Base-by-base conservation (phyloP, 2,888 invertebrate genomes). In the Sarcophaga variegata region DNA sequence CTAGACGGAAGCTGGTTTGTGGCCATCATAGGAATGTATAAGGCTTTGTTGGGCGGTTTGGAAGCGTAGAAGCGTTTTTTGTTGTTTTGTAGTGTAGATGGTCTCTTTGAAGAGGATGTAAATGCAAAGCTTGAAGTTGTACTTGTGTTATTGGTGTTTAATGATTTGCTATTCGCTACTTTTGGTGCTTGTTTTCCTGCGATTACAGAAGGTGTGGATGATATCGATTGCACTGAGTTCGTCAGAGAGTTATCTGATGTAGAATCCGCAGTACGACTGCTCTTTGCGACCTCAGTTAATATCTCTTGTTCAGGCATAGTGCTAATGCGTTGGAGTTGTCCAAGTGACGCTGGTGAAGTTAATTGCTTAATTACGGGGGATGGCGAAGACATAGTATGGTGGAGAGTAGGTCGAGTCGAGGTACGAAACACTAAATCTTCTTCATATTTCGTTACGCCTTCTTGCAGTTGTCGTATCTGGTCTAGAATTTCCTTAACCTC, bases 401-500 rank as follows among this genome's bases (percentile, higher is more conserved):
- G 90, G 4, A 91, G 87, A 12, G 88, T 92, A 64, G 94, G 91
- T 89, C 90, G 90, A 47, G 87, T 81, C 14, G 88, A 88, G 25
- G 80, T 60, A n/a, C 87, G 81, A 74, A 83, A 64, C 3, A 89
- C 83, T 81, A 91, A 84, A 92, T 94, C 92, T 71, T 92, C 92
- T 82, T 89, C 94, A 93, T 87, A 87, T 71, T 84, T 87, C 47
- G 90, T 94, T 90, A 92, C 94, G 92, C 91, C 94, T 92, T 91
- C 90, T 90, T 93, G 93, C 64, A 94, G 95, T 92, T 96, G 95
- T 89, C 96, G 95, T 85, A 97, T 96, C 93, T 96, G 96, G 90
- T 96, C 95, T 81, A 96, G 94, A 45, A 97, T 94, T 89, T 97
- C 97, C 75, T 95, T 95, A 88, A 96, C 96, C 91, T 96, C 96